Evolutionary conservation across 2,797 vertebrate genomes (phyloP).

Genomic region (Rhinella marina): DNA sequence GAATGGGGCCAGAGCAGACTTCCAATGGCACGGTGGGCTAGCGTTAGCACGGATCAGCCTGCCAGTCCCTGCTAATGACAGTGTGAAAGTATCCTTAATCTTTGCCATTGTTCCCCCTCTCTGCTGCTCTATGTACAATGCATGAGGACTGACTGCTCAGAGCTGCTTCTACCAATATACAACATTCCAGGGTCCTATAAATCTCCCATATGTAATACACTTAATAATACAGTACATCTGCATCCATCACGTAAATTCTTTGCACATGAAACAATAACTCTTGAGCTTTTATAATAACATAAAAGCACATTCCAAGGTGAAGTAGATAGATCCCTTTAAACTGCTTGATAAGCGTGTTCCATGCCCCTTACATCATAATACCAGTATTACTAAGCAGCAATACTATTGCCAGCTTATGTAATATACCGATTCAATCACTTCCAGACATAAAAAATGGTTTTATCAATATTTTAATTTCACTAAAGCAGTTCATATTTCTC

Average conservation of each 20-base stretch:
- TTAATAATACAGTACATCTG: not conserved
- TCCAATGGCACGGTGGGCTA: no score
- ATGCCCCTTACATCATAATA: not conserved
- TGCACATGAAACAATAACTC: not conserved
- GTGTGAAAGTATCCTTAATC: no score
- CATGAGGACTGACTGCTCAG: no score
- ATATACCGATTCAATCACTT: slow-evolving; percentile 16
- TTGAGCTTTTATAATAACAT: not conserved
- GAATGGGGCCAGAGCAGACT: no score
- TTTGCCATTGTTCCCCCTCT: no score
- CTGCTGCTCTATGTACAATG: no score
- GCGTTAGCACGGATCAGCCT: no score
- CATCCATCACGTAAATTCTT: not conserved
- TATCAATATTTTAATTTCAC: slow-evolving; percentile 47
- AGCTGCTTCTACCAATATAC: no score
- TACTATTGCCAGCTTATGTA: slow-evolving; percentile 3
- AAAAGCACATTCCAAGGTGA: not conserved
- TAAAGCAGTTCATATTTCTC: slow-evolving; percentile 53
- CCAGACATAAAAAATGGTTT: slow-evolving; percentile 26
- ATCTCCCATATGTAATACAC: no score
- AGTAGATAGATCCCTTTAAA: not conserved
- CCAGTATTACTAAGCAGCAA: not conserved
- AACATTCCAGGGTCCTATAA: no score
- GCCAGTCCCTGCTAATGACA: no score
- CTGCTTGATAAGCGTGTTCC: not conserved